These are phyloP conservation scores for Shargacucullia verbasci DNA, from an alignment of 2,888 invertebrate species.

Conservation along the genomic window DNA sequence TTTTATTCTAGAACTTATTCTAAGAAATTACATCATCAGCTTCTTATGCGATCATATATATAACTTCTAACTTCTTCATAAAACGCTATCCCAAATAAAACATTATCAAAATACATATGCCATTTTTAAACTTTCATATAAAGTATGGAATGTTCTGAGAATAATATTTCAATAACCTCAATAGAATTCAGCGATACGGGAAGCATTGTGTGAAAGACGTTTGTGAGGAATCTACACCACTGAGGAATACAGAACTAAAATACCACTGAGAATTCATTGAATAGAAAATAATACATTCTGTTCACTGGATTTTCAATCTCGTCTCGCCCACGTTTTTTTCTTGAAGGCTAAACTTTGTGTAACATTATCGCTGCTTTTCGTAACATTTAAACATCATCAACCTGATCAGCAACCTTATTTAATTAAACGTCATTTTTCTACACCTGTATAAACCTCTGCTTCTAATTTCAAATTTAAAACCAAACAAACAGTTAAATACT, in stretches of 20 bases:
- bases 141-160: background rate
- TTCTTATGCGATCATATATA: background rate
- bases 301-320: conserved; percentile 12
- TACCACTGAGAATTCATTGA: conserved; percentile 17
- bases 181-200: conserved; percentile 6
- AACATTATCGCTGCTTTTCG: background rate
- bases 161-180: conserved; percentile 23
- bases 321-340: background rate
- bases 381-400: too few relatives aligned
- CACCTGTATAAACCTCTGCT: too few relatives aligned
- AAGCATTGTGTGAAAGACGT: conserved; percentile 18
- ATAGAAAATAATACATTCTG: conserved; percentile 14
- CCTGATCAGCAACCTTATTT: too few relatives aligned
- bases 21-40: background rate
- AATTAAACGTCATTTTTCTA: too few relatives aligned
- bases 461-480: too few relatives aligned
- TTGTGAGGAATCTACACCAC: background rate
- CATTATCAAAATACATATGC: background rate
- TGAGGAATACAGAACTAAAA: conserved; percentile 14
- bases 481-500: too few relatives aligned
- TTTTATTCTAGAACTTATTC: background rate
- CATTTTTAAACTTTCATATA: background rate
- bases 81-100: background rate
- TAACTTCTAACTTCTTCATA: background rate
- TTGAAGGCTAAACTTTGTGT: background rate